Evolutionary conservation across 2,888 invertebrate genomes (phyloP), one percentile per base, ranked within the genome.

Genomic region (Plebejus anna): DNA sequence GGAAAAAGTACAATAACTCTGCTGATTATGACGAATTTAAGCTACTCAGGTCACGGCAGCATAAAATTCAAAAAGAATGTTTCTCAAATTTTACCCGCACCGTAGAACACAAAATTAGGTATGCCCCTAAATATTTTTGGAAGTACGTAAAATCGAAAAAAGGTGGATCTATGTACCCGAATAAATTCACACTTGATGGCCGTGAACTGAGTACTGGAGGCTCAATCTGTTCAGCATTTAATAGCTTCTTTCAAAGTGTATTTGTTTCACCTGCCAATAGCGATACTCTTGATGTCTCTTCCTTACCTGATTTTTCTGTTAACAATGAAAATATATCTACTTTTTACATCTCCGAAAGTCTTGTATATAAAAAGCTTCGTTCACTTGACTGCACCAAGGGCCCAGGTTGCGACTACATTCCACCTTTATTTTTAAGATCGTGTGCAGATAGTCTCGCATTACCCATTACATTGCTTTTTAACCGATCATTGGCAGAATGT

Each of bases 71-170:
- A 61, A 61, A 61, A n/a, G 4, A 55, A 73, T 76, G 71, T 32
- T 76, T 59, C 47, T 6, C 1, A n/a, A 75, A 59, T 11, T 75
- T 57, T 28, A 59, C 57, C 9, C 28, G 57, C 3, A 59, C 22
- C 4, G 32, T 22, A 4, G 75, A 75, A 75, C 0, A 75, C 2
- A 70, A 42, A n/a, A 22, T 75, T 7, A 22, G 2, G 42, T 16
- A 38, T 5, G 6, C 36, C 4, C 73, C 77, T 16, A 47, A 77
- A 66, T 32, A 47, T 7, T 75, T 77, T 38, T 75, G 77, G 70
- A 75, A 47, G 16, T 77, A 51, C 75, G 55, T 77, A 28, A 77
- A 77, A n/a, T 75, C 70, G 42, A 76, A 73, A 73, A 72, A 57
- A 9, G 59, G 59, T 22, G 59, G 36, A 66, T 72, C 42, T 13